Evolutionary conservation across 1,140 invertebrate genomes (phyloP).

Genomic region (Drosophila leontia): DNA sequence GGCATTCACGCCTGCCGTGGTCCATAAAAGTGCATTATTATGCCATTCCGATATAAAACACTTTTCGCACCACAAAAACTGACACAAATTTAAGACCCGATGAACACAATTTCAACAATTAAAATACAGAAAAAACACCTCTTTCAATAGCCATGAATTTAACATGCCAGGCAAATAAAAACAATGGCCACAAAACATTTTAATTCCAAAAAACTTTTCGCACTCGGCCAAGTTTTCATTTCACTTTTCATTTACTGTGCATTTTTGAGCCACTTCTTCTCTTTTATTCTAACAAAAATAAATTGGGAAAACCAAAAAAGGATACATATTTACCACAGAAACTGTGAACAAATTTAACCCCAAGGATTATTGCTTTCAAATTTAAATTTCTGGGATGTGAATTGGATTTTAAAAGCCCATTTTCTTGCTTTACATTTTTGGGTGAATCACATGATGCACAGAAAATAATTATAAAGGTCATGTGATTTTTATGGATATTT

Average conservation of each 20-base stretch:
- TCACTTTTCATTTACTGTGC: constrained; percentile 25
- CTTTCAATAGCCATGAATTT: neutral
- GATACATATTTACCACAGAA: neutral
- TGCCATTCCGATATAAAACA: constrained; percentile 45
- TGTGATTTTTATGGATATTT: neutral
- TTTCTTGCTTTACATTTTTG: neutral
- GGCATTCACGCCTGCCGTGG: constrained; percentile 1
- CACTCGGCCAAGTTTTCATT: constrained; percentile 16
- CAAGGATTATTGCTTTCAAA: constrained; percentile 6
- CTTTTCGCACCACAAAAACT: constrained; percentile 42
- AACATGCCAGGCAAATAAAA: constrained; percentile 21
- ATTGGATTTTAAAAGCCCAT: constrained; percentile 5
- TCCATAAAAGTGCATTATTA: constrained; percentile 41
- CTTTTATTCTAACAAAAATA: constrained; percentile 1
- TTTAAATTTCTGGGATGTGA: constrained; percentile 2
- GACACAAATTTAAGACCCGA: constrained; percentile 39
- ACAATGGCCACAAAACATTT: constrained; percentile 28
- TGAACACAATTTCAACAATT: constrained; percentile 31
- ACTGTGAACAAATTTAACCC: constrained; percentile 9
- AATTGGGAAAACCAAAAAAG: constrained; percentile 6
- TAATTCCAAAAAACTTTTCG: constrained; percentile 26
- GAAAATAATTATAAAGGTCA: neutral
- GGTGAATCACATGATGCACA: constrained; percentile 7
- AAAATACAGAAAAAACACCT: constrained; percentile 6
- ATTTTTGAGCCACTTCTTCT: constrained; percentile 12